Evolutionary conservation across 2,888 invertebrate species (phyloP), one percentile per base, ranked within the genome.

Genomic region (Pristionchus entomophagus): DNA sequence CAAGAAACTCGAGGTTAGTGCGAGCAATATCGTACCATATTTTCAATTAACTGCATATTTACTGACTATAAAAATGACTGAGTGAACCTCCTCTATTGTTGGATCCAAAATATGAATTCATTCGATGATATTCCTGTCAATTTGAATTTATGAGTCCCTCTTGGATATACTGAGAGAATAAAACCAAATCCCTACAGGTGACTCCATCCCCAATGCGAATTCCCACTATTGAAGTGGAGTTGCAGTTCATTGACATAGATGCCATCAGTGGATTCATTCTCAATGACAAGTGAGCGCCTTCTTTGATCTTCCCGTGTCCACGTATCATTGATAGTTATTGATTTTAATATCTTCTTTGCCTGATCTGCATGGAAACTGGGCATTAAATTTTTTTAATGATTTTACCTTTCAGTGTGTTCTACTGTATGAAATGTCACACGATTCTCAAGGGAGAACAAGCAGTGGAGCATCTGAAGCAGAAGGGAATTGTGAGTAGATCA

Each of bases 351-450:
- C n/a, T n/a, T n/a, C n/a, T n/a, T n/a, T n/a, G n/a, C n/a, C n/a
- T n/a, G n/a, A n/a, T n/a, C n/a, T n/a, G n/a, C n/a, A n/a, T n/a
- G n/a, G n/a, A n/a, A n/a, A n/a, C 5, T 65, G 32, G 26, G 4
- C n/a, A 59, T 22, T 59, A 8, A 14, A 32, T 62, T 12, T 35
- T 5, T 4, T 14, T 5, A 78, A 51, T 51, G n/a, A n/a, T n/a
- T n/a, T n/a, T n/a, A n/a, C n/a, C n/a, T n/a, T 78, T n/a, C 83
- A 84, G 83, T 10, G 6, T 84, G 2, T 84, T 49, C 65, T 84
- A 65, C 65, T 84, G 83, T 32, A 12, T 6, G 29, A 32, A 14
- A 2, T 84, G 83, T 32, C 65, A 84, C 49, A 14, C 35, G 14
- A 26, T 84, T 22, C 65, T 65, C 38, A 62, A 84, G 65, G 83